Evolutionary conservation across 2,113 vertebrate species (phyloP), one percentile per base, ranked within the genome.

Genomic region (Mobula hypostoma): DNA sequence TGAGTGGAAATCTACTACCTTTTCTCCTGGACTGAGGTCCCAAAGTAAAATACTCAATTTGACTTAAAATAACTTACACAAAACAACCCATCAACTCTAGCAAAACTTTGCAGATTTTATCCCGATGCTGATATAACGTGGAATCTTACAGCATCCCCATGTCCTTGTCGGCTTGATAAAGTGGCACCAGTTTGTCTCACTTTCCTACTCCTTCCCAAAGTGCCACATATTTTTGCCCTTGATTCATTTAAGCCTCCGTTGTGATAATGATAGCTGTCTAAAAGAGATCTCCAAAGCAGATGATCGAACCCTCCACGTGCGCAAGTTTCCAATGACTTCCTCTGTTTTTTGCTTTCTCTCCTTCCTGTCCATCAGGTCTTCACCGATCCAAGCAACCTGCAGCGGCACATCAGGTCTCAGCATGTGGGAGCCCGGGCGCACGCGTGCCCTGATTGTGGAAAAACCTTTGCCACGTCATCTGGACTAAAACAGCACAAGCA

Each of bases 401-500:
- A 99, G 97, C 97, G 99, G 94, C 99, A 99, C 96, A 99, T 99
- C 97, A 98, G 99, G 94, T 99, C 99, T 0, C 99, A 99, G 96
- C 99, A 99, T 87, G 99, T 99, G 0, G 99, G 99, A 0, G 99
- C 99, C 0, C 97, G 99, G 4, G 99, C 99, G 1, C 99, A 99
- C 48, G 99, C 99, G 70, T 99, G 99, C 96, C 99, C 99, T 0
- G 99, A 99, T 96, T 99, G 99, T 94, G 99, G 99, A 96, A 99
- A 99, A 96, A 99, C 99, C 94, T 99, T 99, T 83, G 99, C 99
- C 97, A 99, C 99, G 27, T 99, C 99, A 0, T 99, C 99, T 1
- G 99, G 99, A 95, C 98, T 99, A 95, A 99, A 99, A 95, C 99
- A 99, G 92, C 99, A 99, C 97, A 99, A 99, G 95, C 99, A 99